Evolutionary conservation across 2,113 vertebrate species (phyloP).

Genomic region (Hippocampus abdominalis): DNA sequence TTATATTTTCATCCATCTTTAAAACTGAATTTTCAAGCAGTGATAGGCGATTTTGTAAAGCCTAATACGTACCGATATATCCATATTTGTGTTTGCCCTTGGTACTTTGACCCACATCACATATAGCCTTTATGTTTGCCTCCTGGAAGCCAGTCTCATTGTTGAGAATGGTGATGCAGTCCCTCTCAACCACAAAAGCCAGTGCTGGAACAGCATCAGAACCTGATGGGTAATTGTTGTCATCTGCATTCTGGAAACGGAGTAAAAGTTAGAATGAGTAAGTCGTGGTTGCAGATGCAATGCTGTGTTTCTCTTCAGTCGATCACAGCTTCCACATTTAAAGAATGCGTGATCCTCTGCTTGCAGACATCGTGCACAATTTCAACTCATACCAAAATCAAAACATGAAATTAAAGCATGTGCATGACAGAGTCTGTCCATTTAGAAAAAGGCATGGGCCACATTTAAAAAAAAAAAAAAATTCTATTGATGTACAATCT

Average conservation of each 20-base stretch:
- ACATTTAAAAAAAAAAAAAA: no score
- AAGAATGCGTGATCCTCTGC: neutral
- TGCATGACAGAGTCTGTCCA: neutral
- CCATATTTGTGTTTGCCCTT: slow-evolving; percentile 78
- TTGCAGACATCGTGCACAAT: neutral
- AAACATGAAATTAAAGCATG: neutral
- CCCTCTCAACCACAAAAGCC: slow-evolving; percentile 71
- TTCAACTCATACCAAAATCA: neutral
- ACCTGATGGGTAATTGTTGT: slow-evolving; percentile 67
- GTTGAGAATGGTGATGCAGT: slow-evolving; percentile 73
- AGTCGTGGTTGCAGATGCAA: neutral
- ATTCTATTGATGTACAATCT: no score
- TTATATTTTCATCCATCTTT: no score
- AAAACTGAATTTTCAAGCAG: no score
- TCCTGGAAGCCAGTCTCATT: slow-evolving; percentile 76
- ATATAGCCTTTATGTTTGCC: slow-evolving; percentile 71
- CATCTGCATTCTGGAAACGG: slow-evolving; percentile 71
- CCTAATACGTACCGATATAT: slow-evolving; percentile 69
- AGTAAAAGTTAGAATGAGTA: neutral
- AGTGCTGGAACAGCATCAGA: slow-evolving; percentile 51
- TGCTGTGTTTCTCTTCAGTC: neutral
- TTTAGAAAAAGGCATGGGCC: no score
- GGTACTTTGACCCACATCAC: slow-evolving; percentile 77
- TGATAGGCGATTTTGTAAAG: neutral
- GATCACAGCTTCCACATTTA: neutral